Evolutionary conservation across 2,888 invertebrate species (phyloP).

Genomic region (Macrophya alboannulata): DNA sequence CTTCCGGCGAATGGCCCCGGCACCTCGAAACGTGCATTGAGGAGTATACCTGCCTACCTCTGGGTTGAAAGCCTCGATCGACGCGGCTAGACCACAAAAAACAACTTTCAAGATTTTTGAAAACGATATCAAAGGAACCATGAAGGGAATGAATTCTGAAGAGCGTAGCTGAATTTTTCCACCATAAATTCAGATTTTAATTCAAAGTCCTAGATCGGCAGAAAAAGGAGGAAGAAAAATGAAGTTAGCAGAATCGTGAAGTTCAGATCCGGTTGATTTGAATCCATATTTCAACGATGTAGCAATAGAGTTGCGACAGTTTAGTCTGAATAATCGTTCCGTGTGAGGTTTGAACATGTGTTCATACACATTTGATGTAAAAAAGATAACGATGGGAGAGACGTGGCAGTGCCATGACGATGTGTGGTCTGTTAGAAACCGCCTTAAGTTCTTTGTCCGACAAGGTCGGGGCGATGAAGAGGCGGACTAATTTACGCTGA

Average conservation of each 20-base stretch:
- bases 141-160: background rate
- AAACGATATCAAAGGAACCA: background rate
- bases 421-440: slow-evolving; percentile 18
- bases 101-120: background rate
- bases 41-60: background rate
- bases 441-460: slow-evolving; percentile 6
- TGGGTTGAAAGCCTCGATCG: background rate
- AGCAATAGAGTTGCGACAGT: background rate
- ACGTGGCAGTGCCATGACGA: background rate
- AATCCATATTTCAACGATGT: background rate
- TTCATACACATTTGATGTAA: background rate
- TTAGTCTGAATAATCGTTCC: background rate
- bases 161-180: background rate
- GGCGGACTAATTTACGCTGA: slow-evolving; percentile 33
- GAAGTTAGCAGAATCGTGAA: background rate
- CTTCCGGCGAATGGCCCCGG: slow-evolving; percentile 67
- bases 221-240: background rate
- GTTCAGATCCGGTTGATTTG: background rate
- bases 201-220: background rate
- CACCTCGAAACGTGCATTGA: slow-evolving; percentile 47
- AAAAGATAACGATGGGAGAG: background rate
- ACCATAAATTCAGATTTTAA: background rate
- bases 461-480: background rate
- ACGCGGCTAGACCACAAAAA: slow-evolving; percentile 20
- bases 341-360: background rate